A percentile compares a stretch with the other conserved stretches of the same genome.
Evolutionary conservation across 1,140 invertebrate genomes (phyloP).

Genomic region (Euura lappo): DNA sequence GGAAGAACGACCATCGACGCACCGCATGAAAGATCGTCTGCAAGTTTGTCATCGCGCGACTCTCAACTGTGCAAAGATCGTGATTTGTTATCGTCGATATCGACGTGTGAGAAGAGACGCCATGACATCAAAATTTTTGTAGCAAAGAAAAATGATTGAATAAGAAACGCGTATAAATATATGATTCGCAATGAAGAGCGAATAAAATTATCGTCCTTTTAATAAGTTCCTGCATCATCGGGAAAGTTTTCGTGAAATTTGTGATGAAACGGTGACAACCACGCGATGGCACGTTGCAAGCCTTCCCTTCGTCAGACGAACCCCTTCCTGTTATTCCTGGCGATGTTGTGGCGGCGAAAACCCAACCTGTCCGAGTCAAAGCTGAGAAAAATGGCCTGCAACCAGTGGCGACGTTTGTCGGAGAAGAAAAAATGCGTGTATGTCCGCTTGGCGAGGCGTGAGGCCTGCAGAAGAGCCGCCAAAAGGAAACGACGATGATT

Average conservation of each 20-base stretch:
- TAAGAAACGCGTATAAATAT: too few relatives aligned
- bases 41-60: too few relatives aligned
- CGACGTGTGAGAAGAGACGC: too few relatives aligned
- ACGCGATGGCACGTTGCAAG: background rate
- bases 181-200: too few relatives aligned
- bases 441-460: background rate
- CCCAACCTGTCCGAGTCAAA: background rate
- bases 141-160: too few relatives aligned
- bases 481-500: background rate
- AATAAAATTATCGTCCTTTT: too few relatives aligned
- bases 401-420: constrained; percentile 1
- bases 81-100: too few relatives aligned
- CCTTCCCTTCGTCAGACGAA: background rate
- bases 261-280: background rate
- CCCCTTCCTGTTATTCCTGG: background rate
- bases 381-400: background rate
- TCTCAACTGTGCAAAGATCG: too few relatives aligned
- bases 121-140: too few relatives aligned
- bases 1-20: too few relatives aligned
- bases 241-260: background rate
- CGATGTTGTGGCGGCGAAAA: background rate
- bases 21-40: too few relatives aligned
- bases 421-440: background rate
- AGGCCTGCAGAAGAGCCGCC: background rate
- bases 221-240: too few relatives aligned